These are phyloP conservation scores for Philopotamus ludificatus DNA, from an alignment of 1,140 invertebrate species.

Conservation along the genomic window DNA sequence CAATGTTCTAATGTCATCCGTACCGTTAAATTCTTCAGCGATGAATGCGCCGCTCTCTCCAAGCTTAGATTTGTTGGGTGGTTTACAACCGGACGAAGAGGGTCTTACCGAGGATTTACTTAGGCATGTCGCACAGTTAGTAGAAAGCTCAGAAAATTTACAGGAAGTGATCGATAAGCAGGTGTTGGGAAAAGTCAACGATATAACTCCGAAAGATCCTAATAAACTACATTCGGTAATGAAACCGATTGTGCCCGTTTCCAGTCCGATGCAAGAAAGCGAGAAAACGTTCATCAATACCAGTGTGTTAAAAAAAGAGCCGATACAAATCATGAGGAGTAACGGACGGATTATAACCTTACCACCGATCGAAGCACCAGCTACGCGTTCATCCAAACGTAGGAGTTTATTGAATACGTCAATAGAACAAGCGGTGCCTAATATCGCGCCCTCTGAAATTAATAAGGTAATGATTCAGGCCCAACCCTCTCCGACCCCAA, in stretches of 20 bases:
- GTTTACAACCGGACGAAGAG: constrained; percentile 57
- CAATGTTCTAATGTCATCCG: constrained; percentile 50
- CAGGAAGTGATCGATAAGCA: constrained; percentile 68
- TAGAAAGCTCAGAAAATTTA: constrained; percentile 64
- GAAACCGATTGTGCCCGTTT: neutral
- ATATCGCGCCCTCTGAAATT: constrained; percentile 32
- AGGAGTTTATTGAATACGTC: constrained; percentile 43
- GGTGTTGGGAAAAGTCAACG: constrained; percentile 55
- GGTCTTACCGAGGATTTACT: constrained; percentile 65
- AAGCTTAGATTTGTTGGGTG: constrained; percentile 52
- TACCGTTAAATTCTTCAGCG: constrained; percentile 50
- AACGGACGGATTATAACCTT: constrained; percentile 72
- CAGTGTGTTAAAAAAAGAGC: constrained; percentile 50
- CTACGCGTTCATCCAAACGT: constrained; percentile 56
- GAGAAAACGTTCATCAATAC: neutral
- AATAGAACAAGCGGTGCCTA: neutral
- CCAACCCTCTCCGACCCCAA: neutral
- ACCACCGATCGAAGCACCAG: constrained; percentile 77
- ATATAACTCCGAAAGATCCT: constrained; percentile 42
- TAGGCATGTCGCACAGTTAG: constrained; percentile 66
- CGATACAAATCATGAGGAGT: constrained; percentile 67
- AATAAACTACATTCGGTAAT: neutral
- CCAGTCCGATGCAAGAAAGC: neutral
- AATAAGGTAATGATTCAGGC: neutral
- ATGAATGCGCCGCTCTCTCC: constrained; percentile 52